Base-by-base conservation (phyloP, 2,888 invertebrate species). In the Megaustenia siamemsis region DNA sequence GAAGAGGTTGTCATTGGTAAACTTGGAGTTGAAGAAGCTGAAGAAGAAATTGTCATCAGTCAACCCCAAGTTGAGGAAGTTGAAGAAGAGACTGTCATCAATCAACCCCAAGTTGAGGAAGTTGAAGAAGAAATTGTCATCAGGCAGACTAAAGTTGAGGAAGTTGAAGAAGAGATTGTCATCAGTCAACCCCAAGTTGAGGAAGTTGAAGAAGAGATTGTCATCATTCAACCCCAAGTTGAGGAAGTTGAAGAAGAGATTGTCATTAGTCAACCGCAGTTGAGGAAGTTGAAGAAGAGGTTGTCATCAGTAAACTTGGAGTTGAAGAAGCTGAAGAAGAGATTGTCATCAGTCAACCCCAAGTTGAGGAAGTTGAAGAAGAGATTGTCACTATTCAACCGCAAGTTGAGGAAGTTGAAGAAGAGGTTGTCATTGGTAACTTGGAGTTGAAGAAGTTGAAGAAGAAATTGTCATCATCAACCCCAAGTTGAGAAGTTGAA, bases 361-460 rank as follows among this genome's bases (percentile, higher is more conserved):
- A 83, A 45, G 93, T 96, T 79, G 95, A 96, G 92, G 94, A 95
- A 75, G 95, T 96, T 89, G 95, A 95, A 90, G 71, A 49, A 24
- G 83, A 79, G 71, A 78, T 88, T 68, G 88, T 77, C 35, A 78
- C 77, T 6, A 78, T n/a, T n/a, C n/a, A n/a, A n/a, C n/a, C n/a
- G n/a, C n/a, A n/a, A n/a, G n/a, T n/a, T n/a, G n/a, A n/a, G n/a
- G n/a, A n/a, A n/a, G n/a, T n/a, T n/a, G n/a, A n/a, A n/a, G n/a
- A 86, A 53, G 88, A 88, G 84, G 82, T 84, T 35, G 40, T 60
- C 60, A 53, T 79, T 49, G 82, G 83, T 40, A n/a, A n/a, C n/a
- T 82, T 56, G 75, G 60, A 68, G 38, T 32, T 32, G 68, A 84
- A 45, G 84, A 80, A 49, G 81, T 80, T 66, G 77, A 89, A 1